A percentile compares a stretch with the other conserved stretches of the same genome.
Conservation (phyloP, 2,888 invertebrate species). For the Portevinia maculata region DNA sequence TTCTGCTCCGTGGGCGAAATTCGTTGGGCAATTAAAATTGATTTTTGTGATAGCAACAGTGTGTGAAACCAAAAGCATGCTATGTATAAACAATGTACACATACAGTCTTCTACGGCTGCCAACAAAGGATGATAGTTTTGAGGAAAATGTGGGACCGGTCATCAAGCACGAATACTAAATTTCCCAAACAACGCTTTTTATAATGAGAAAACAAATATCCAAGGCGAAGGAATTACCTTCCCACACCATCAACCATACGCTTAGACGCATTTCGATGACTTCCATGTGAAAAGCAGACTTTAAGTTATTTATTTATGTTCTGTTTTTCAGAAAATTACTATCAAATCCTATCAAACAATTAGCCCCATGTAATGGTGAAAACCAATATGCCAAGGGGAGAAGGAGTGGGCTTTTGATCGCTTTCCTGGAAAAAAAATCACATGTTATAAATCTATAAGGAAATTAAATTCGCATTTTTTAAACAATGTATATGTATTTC, state of each 20-base stretch:
- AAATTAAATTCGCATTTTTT: slow-evolving; percentile 28
- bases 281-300: not conserved
- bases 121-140: not conserved
- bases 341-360: slow-evolving; percentile 13
- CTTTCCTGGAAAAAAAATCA: slow-evolving; percentile 12
- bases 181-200: slow-evolving; percentile 21
- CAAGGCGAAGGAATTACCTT: slow-evolving; percentile 1
- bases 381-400: slow-evolving; percentile 3
- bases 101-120: not conserved
- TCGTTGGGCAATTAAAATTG: slow-evolving; percentile 38
- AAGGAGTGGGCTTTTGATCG: slow-evolving; percentile 8
- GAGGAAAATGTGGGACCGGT: not conserved
- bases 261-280: not conserved
- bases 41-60: not conserved
- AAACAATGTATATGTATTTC: slow-evolving; percentile 31
- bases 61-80: not conserved
- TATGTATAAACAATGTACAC: slow-evolving; percentile 5
- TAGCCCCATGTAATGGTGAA: not conserved
- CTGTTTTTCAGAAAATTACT: not conserved
- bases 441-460: slow-evolving; percentile 3
- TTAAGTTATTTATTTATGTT: not conserved
- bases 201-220: slow-evolving; percentile 19
- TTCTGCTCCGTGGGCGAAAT: slow-evolving; percentile 23
- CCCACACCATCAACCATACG: not conserved
- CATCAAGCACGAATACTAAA: no score